A percentile compares a stretch with the other conserved stretches of the same genome.
Conservation (phyloP, 2,113 vertebrate species). For the Corapipo altera region DNA sequence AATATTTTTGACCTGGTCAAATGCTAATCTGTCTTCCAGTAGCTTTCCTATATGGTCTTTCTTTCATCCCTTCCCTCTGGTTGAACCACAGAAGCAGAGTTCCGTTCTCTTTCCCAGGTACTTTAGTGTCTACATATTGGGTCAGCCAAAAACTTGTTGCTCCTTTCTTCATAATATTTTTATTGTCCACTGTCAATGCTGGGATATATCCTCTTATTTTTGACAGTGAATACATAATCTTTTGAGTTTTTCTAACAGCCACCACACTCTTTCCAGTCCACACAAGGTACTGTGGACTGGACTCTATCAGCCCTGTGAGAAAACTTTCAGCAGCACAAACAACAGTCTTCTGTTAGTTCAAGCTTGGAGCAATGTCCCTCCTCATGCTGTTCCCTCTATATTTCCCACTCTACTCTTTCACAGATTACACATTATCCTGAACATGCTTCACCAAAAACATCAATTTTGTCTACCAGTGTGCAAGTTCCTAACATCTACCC, state of each 20-base stretch:
- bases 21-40: not conserved
- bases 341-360: not conserved
- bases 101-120: not conserved
- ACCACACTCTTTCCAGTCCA: not conserved
- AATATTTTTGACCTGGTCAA: not conserved
- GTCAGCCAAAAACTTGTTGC: not conserved
- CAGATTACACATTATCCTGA: not conserved
- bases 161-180: not conserved
- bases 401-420: not conserved
- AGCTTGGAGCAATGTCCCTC: not conserved
- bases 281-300: not conserved
- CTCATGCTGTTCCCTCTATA: rapidly evolving
- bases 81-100: not conserved
- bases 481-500: not conserved
- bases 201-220: not conserved
- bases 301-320: not conserved
- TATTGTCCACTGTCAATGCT: not conserved
- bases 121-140: not conserved
- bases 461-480: not conserved
- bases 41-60: not conserved
- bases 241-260: not conserved
- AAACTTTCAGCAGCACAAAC: not conserved
- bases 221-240: not conserved
- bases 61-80: not conserved
- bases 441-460: not conserved